Evolutionary conservation across 2,113 vertebrate species (phyloP), one percentile per base, ranked within the genome.

Genomic region (Fulmarus glacialis): DNA sequence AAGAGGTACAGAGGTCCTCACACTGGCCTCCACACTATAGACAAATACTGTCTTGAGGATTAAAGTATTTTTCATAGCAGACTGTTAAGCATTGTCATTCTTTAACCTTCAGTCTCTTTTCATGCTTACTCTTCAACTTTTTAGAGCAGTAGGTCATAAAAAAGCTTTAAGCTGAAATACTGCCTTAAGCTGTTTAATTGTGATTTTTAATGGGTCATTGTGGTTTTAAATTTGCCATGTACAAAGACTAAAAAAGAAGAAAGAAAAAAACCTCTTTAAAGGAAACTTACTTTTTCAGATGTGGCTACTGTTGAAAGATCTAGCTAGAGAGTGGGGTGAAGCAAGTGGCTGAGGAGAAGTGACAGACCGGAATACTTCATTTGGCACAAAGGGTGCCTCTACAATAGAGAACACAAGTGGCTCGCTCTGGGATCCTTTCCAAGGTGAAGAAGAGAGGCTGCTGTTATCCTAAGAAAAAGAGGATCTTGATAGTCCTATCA

Each of bases 31-130:
- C 17, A 52, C 18, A 48, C 26, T 18, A n/a, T 1, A 81, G 60
- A 62, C 0, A 0, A 56, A 62, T 27, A 27, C 26, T 84, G 22
- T 36, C 52, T 73, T 0, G 3, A 94, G 45, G 18, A 82, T 59
- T 71, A 34, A 85, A 81, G 7, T 11, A 34, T 79, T 90, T 95
- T 95, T 90, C 36, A 24, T 19, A 80, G 27, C 40, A 94, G 27
- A 53, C 4, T 72, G 11, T 40, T 66, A 74, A 86, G 17, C 45
- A 56, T 11, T 86, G 32, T 80, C 27, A 67, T 86, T 94, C 60
- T 97, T 92, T 95, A 94, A 93, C 93, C 90, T 95, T 96, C 85
- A 87, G 43, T 48, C 60, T 94, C 66, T 94, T 95, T 87, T 81
- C 62, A 45, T 93, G 81, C 58, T 93, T 96, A 75, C 18, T 81